Conservation (phyloP, 2,113 vertebrate species). For the Lates calcarifer region DNA sequence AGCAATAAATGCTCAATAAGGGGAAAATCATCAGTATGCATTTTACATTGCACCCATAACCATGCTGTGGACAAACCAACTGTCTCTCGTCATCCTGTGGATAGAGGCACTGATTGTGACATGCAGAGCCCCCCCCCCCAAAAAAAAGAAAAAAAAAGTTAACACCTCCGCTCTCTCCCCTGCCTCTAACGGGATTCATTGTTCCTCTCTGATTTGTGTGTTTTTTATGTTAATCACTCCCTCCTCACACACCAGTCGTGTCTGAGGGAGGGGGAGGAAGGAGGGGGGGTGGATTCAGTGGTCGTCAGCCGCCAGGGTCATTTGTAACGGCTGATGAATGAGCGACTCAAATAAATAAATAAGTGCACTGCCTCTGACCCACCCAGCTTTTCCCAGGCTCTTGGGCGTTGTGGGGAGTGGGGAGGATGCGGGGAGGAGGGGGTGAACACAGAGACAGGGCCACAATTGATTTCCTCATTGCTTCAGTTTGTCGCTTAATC, state of each 20-base stretch:
- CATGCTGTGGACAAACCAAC: background rate
- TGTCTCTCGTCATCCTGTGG: conserved; percentile 13
- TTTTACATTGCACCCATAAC: background rate
- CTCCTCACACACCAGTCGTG: conserved; percentile 67
- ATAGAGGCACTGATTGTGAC: conserved; percentile 35
- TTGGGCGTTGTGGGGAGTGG: conserved; percentile 28
- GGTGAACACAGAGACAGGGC: conserved; percentile 75
- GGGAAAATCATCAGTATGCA: background rate
- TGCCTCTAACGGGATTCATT: conserved; percentile 71
- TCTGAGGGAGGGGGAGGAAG: conserved; percentile 54
- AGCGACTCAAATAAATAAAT: conserved; percentile 84
- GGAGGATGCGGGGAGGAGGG: background rate
- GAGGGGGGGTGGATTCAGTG: conserved; percentile 54
- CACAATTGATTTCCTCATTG: conserved; percentile 87
- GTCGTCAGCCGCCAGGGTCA: conserved; percentile 78
- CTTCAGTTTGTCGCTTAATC: conserved; percentile 87
- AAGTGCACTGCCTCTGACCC: conserved; percentile 77
- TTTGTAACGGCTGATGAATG: conserved; percentile 85
- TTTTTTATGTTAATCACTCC: conserved; percentile 81
- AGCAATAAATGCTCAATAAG: conserved; percentile 1
- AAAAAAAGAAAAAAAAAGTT: conserved; percentile 23
- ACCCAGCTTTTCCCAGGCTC: conserved; percentile 76
- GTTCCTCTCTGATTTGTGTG: conserved; percentile 80
- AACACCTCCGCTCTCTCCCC: conserved; percentile 58
- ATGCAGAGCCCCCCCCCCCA: background rate